A percentile compares a stretch with the other conserved stretches of the same genome.
phyloP scores from a whole-genome alignment of 2,113 vertebrate species.

The Pituophis catenifer region DNA sequence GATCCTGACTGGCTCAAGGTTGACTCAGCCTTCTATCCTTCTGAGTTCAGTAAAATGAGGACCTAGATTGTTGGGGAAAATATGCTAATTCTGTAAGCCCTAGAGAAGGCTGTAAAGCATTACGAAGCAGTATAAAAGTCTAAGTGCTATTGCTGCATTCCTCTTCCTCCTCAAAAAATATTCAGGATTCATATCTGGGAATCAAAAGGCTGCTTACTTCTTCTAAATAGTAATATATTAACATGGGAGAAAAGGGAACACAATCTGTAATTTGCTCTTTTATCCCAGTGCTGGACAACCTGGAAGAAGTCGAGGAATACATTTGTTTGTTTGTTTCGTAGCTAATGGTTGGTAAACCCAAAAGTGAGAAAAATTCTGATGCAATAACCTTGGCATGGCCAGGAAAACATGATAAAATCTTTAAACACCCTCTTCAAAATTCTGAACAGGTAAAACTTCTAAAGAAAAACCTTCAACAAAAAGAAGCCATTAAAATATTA shows the following conservation, averaged over 20 bases:
- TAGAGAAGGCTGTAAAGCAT: background rate
- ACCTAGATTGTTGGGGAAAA: too few relatives aligned
- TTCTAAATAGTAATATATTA: background rate
- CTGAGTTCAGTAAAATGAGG: too few relatives aligned
- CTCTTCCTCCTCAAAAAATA: background rate
- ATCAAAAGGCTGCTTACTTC: background rate
- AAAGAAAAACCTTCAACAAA: background rate
- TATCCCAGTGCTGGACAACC: background rate
- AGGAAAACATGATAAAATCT: background rate
- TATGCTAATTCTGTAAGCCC: too few relatives aligned
- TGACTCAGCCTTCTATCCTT: too few relatives aligned
- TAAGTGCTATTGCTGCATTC: too few relatives aligned
- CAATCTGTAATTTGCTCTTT: background rate
- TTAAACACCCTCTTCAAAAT: background rate
- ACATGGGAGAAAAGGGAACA: background rate
- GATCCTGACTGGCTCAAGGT: too few relatives aligned
- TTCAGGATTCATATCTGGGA: background rate
- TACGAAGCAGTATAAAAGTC: background rate
- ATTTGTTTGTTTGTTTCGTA: background rate
- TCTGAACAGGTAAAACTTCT: background rate
- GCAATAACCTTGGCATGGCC: background rate
- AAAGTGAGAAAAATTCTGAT: too few relatives aligned
- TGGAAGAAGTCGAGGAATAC: background rate
- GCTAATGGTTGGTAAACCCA: background rate
- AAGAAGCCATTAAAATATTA: background rate